phyloP scores from a whole-genome alignment of 2,113 vertebrate species.

The Cervus canadensis region DNA sequence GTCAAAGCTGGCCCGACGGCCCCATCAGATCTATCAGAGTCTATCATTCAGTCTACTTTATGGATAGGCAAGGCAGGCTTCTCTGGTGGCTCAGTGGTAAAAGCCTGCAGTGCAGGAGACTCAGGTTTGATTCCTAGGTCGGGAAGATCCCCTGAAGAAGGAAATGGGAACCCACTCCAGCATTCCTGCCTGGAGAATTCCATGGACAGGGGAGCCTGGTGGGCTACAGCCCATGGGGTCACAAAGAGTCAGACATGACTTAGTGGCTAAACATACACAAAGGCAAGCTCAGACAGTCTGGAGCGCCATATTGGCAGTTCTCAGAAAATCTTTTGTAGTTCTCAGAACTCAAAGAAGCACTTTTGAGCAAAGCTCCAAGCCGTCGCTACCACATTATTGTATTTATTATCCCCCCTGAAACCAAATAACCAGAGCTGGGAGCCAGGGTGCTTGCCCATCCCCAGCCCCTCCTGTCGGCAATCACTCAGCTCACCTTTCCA shows the following conservation, averaged over 20 bases:
- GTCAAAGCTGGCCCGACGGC: background rate
- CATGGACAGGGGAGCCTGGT: background rate
- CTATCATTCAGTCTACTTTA: background rate
- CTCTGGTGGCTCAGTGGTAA: background rate
- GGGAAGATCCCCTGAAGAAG: background rate
- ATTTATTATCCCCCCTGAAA: background rate
- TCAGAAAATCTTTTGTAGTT: background rate
- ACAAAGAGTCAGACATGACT: background rate
- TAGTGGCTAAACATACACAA: background rate
- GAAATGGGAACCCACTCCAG: background rate
- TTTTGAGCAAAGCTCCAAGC: background rate
- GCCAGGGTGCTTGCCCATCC: background rate
- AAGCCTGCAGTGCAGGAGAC: background rate
- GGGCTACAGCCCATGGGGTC: background rate
- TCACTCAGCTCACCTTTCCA: background rate
- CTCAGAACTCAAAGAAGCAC: background rate
- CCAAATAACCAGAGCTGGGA: background rate
- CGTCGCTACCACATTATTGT: background rate
- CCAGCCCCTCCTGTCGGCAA: background rate
- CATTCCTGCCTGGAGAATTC: background rate
- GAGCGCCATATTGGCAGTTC: background rate
- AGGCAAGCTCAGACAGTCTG: background rate
- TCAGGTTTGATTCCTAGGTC: background rate
- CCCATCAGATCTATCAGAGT: too few species aligned
- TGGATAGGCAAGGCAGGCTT: background rate